phyloP scores from a whole-genome alignment of 2,113 vertebrate species.

The Verasper variegatus region DNA sequence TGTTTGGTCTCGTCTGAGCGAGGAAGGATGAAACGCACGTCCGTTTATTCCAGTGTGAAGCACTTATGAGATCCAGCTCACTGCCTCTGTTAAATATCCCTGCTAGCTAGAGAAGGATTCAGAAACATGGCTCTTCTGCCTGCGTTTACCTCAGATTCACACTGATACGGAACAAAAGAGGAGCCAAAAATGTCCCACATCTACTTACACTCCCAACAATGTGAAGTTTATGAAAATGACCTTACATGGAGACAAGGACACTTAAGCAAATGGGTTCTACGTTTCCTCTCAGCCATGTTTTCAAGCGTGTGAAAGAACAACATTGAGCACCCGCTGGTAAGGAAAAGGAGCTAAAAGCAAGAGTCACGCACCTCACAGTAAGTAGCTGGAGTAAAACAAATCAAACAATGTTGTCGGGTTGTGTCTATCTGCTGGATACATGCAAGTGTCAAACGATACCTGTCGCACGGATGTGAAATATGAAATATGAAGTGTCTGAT shows the following conservation, averaged over 20 bases:
- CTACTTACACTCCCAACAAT: not conserved
- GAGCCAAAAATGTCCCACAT: not conserved
- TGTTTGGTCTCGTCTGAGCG: conserved; percentile 38
- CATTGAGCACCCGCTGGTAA: not conserved
- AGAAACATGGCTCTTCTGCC: not conserved
- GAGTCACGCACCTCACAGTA: not conserved
- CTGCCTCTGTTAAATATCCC: not conserved
- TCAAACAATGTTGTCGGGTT: not conserved
- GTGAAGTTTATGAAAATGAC: conserved; percentile 26
- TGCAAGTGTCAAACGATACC: conserved; percentile 19
- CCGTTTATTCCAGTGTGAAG: not conserved
- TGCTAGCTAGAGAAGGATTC: not conserved
- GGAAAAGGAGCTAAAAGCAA: conserved; percentile 19
- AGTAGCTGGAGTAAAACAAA: conserved; percentile 9
- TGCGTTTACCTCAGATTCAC: conserved; percentile 4
- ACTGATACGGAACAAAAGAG: not conserved
- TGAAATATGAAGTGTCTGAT: not conserved
- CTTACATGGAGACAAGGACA: conserved; percentile 27
- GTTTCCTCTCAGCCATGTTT: conserved; percentile 23
- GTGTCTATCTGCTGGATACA: conserved; percentile 10
- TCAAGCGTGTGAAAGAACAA: conserved; percentile 16
- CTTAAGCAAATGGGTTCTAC: conserved; percentile 11
- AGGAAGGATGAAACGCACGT: not conserved
- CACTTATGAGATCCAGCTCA: not conserved
- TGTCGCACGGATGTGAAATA: conserved; percentile 12